These are phyloP conservation scores for Trialeurodes vaporariorum DNA, from an alignment of 1,140 invertebrate genomes.

Conservation along the genomic window DNA sequence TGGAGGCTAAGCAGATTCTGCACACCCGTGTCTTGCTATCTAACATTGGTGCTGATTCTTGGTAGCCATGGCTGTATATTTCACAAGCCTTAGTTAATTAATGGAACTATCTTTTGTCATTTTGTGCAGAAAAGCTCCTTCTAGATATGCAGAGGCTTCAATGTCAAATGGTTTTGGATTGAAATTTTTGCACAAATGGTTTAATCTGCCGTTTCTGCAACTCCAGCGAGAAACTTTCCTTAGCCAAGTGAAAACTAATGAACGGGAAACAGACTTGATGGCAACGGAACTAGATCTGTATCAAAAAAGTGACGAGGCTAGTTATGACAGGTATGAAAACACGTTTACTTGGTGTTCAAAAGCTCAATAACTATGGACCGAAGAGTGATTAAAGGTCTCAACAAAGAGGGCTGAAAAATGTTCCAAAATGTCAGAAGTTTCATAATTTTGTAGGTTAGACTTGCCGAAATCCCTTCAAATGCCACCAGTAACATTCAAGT, in stretches of 20 bases:
- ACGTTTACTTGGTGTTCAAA: too few relatives aligned
- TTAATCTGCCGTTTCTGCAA: slow-evolving; percentile 89
- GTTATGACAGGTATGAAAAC: slow-evolving; percentile 61
- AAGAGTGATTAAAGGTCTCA: too few relatives aligned
- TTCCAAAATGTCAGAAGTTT: too few relatives aligned
- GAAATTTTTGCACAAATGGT: slow-evolving; percentile 88
- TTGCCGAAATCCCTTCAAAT: too few relatives aligned
- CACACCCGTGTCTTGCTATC: too few relatives aligned
- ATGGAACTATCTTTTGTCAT: neutral
- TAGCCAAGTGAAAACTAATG: slow-evolving; percentile 78
- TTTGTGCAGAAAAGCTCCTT: slow-evolving; percentile 39
- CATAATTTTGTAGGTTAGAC: too few relatives aligned
- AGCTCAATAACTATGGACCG: too few relatives aligned
- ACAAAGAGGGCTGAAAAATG: too few relatives aligned
- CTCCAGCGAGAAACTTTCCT: slow-evolving; percentile 79
- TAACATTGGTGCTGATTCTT: neutral
- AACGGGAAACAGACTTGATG: slow-evolving; percentile 66
- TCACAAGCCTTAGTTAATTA: neutral
- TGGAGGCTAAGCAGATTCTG: too few relatives aligned
- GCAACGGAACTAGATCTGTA: slow-evolving; percentile 72
- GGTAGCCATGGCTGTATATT: neutral
- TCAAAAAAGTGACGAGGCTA: slow-evolving; percentile 76
- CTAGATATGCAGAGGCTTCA: slow-evolving; percentile 83
- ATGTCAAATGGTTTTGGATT: slow-evolving; percentile 96
- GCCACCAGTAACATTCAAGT: too few relatives aligned